Percentiles rank a stretch among this genome's conserved stretches.
Evolutionary conservation across 2,888 invertebrate species (phyloP).

Genomic region (Ormyrus labotus): DNA sequence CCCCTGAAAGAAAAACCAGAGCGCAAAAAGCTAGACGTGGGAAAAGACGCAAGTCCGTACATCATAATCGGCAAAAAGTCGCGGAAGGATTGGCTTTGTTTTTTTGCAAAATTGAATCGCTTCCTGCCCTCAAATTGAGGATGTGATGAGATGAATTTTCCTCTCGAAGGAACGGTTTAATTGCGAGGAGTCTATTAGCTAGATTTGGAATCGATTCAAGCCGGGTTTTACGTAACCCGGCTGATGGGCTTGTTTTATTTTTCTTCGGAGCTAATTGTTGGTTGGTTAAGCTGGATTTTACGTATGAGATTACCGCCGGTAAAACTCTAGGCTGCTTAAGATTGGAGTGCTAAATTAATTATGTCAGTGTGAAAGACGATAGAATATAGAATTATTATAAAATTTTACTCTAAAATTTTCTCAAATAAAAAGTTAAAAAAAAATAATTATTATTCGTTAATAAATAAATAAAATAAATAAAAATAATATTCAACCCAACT

Average conservation of each 20-base stretch:
- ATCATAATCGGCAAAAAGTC: neutral
- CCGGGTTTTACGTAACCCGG: conserved; percentile 4
- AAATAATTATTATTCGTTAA: no score
- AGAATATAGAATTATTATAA: neutral
- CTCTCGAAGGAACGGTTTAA: conserved; percentile 22
- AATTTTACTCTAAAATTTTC: neutral
- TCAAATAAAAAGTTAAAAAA: neutral
- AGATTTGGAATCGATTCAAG: conserved; percentile 30
- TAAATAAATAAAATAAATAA: no score
- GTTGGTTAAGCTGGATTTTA: neutral
- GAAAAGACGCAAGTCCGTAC: no score
- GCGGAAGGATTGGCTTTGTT: conserved; percentile 5
- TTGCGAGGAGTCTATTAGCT: neutral
- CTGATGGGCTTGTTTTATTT: no score
- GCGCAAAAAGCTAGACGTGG: neutral
- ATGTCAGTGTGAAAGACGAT: neutral
- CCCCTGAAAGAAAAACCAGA: neutral
- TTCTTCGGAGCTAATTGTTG: no score
- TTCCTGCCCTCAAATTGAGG: conserved; percentile 38
- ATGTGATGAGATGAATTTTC: conserved; percentile 29
- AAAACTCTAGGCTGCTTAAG: neutral
- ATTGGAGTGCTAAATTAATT: neutral
- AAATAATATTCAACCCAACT: no score
- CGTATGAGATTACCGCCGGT: neutral
- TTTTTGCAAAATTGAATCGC: neutral